A percentile compares a stretch with the other conserved stretches of the same genome.
Evolutionary conservation across 2,797 vertebrate genomes (phyloP).

Genomic region (Alca torda): DNA sequence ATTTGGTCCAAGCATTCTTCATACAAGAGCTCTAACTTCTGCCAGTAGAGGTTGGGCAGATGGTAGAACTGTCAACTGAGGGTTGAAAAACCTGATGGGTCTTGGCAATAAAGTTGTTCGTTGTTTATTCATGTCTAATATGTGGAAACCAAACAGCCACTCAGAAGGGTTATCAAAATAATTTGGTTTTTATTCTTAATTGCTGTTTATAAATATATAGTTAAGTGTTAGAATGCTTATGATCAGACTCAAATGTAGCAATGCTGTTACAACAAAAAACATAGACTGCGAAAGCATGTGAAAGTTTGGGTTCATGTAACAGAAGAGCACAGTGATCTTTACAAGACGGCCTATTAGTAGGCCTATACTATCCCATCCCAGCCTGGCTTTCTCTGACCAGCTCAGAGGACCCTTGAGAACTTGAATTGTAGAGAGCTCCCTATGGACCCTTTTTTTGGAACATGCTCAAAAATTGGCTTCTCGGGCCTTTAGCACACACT

Average conservation of each 20-base stretch:
- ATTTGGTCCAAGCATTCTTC: slow-evolving; percentile 48
- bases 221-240: slow-evolving; percentile 2
- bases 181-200: not conserved
- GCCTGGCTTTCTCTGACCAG: not conserved
- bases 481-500: not conserved
- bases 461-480: not conserved
- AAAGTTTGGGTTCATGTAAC: not conserved
- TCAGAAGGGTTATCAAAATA: slow-evolving; percentile 24
- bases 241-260: not conserved
- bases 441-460: not conserved
- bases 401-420: not conserved
- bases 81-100: slow-evolving; percentile 44
- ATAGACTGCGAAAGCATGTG: not conserved
- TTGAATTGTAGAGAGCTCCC: not conserved
- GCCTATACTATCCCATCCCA: not conserved
- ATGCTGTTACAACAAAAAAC: slow-evolving; percentile 25
- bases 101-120: slow-evolving; percentile 37
- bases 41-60: slow-evolving; percentile 57
- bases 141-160: slow-evolving; percentile 54
- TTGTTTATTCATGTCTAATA: slow-evolving; percentile 71
- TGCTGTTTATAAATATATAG: slow-evolving; percentile 12
- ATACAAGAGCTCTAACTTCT: slow-evolving; percentile 31
- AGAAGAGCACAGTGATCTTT: not conserved
- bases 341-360: not conserved
- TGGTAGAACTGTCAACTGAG: slow-evolving; percentile 50